Evolutionary conservation across 2,888 invertebrate genomes (phyloP), one percentile per base, ranked within the genome.

Genomic region (Branchinecta sandiegonensis): DNA sequence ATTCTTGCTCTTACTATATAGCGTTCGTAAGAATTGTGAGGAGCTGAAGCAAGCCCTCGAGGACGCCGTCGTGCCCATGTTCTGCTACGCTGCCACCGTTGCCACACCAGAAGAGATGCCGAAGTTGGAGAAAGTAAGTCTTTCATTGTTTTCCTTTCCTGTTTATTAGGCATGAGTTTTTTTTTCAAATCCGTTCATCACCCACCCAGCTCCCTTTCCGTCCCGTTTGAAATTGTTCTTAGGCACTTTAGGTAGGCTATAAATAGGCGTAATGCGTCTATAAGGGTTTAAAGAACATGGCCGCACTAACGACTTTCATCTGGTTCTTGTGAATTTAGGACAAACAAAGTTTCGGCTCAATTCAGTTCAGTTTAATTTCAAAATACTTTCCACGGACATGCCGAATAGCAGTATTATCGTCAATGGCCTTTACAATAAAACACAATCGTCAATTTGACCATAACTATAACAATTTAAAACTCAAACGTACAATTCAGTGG

Each of bases 41-140:
- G 91, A 92, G 77, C 84, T 97, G 78, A 91, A 94, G 81, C 88
- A 89, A 80, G 88, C 90, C 77, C 83, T 99, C 80, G 94, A 94
- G 82, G 87, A 86, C 77, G 93, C 95, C 76, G 94, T 97, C 75
- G 91, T 96, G 76, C 94, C 96, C 75, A 93, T 97, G 88, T 99
- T 95, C 83, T 95, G 95, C 81, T 91, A 90, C 79, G 88, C 95
- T 73, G 87, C 88, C 78, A 84, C 89, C 77, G 86, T 86, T 79
- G 89, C 90, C 56, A 88, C 85, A 17, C 89, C 65, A 70, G 94
- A 94, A 69, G 91, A 94, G 80, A 86, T 89, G 75, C 84, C 84
- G 74, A 97, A 96, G 81, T 81, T 99, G 71, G 89, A 90, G 76
- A 97, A 97, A 78, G 80, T 84, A 73, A 9, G 67, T 64, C 46